phyloP scores from a whole-genome alignment of 2,113 vertebrate genomes.

The Cyanoderma ruficeps region DNA sequence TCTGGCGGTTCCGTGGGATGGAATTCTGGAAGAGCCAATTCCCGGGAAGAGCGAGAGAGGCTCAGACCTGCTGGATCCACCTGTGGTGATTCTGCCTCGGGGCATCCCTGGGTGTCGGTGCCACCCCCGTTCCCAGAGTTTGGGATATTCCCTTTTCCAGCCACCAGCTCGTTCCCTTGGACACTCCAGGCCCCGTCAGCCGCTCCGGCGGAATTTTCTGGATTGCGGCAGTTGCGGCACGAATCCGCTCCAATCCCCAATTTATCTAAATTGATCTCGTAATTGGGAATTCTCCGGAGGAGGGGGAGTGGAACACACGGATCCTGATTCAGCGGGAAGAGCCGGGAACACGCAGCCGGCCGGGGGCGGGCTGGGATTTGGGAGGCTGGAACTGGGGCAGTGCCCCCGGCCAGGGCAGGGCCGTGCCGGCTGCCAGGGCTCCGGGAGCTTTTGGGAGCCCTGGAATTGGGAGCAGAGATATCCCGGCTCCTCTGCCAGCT shows the following conservation, averaged over 20 bases:
- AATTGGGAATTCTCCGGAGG: neutral
- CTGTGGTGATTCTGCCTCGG: neutral
- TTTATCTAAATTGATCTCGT: conserved; percentile 45
- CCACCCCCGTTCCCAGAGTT: accelerated
- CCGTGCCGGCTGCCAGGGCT: accelerated
- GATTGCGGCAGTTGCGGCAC: neutral
- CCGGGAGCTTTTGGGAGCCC: accelerated
- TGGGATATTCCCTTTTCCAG: neutral
- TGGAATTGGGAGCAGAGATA: accelerated
- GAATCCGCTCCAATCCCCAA: neutral
- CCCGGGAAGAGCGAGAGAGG: accelerated
- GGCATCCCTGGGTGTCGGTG: too few species aligned
- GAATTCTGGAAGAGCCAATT: neutral
- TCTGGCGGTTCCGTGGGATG: neutral
- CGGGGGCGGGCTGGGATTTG: neutral
- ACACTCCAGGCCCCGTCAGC: neutral
- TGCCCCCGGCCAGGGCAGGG: accelerated
- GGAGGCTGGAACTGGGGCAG: neutral
- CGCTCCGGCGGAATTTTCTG: neutral
- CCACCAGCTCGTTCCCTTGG: neutral
- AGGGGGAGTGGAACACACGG: neutral
- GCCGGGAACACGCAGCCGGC: neutral
- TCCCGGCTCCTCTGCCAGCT: neutral
- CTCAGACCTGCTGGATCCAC: neutral
- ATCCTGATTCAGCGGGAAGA: neutral